Conservation (phyloP, 1,140 invertebrate species). For the Diorhabda elongata region DNA sequence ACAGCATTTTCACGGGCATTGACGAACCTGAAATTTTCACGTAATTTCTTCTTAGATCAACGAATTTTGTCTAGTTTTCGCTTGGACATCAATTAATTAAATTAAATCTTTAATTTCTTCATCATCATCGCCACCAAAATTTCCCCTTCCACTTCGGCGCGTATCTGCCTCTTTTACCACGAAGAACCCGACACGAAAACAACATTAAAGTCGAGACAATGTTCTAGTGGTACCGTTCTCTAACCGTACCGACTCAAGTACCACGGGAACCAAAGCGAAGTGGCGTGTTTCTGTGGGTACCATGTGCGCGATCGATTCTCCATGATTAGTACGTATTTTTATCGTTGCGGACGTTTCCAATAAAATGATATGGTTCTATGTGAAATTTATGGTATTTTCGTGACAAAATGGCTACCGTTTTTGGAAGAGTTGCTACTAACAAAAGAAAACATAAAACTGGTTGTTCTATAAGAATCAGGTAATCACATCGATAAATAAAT, state of each 20-base stretch:
- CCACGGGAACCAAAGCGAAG: neutral
- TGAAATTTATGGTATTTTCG: neutral
- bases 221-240: slow-evolving; percentile 23
- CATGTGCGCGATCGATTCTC: slow-evolving; percentile 17
- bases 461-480: slow-evolving; percentile 14
- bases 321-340: slow-evolving; percentile 4
- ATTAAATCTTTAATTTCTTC: too few relatives aligned
- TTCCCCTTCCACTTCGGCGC: neutral
- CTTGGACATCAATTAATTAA: too few relatives aligned
- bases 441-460: slow-evolving; percentile 12
- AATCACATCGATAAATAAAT: neutral
- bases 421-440: slow-evolving; percentile 12
- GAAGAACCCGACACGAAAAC: slow-evolving; percentile 3
- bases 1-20: too few relatives aligned
- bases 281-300: neutral
- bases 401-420: slow-evolving; percentile 6
- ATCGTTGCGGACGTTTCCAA: too few relatives aligned
- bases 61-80: too few relatives aligned
- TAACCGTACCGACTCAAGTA: slow-evolving; percentile 21
- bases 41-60: too few relatives aligned
- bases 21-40: too few relatives aligned
- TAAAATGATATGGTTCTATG: neutral
- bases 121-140: neutral
- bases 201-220: neutral
- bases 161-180: slow-evolving; percentile 1